Evolutionary conservation across 2,888 invertebrate species (phyloP).

Genomic region (Aphrophora alni): DNA sequence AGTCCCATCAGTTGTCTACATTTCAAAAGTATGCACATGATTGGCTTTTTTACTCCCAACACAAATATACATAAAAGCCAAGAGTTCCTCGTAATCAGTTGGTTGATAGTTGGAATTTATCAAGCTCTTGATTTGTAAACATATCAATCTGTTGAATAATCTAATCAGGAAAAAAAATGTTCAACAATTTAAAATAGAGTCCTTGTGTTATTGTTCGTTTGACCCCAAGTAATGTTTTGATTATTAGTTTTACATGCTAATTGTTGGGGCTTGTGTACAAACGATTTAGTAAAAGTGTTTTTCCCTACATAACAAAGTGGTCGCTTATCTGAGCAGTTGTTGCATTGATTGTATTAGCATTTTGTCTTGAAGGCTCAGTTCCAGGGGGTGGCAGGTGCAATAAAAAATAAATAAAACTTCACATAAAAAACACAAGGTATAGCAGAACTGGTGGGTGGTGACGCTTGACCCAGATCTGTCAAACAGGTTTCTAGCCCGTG

Average conservation of each 20-base stretch:
- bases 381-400: no score
- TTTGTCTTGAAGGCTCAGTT: no score
- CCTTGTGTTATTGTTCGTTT: constrained; percentile 41
- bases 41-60: constrained; percentile 44
- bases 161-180: constrained; percentile 44
- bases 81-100: constrained; percentile 45
- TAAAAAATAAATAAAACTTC: no score
- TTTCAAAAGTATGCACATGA: constrained; percentile 31
- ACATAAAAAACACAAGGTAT: no score
- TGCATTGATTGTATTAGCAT: no score
- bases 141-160: constrained; percentile 44
- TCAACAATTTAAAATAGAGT: constrained; percentile 46
- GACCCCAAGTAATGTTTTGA: constrained; percentile 11
- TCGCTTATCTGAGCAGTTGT: no score
- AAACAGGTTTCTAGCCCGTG: no score
- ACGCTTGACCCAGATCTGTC: no score
- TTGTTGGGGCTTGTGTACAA: neutral
- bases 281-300: neutral
- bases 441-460: no score
- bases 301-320: constrained; percentile 16
- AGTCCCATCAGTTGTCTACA: constrained; percentile 19
- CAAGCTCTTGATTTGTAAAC: constrained; percentile 44
- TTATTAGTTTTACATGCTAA: neutral
- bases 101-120: constrained; percentile 21
- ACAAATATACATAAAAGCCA: constrained; percentile 46